A percentile compares a stretch with the other conserved stretches of the same genome.
Evolutionary conservation across 2,113 vertebrate genomes (phyloP).

Genomic region (Tinamus guttatus): DNA sequence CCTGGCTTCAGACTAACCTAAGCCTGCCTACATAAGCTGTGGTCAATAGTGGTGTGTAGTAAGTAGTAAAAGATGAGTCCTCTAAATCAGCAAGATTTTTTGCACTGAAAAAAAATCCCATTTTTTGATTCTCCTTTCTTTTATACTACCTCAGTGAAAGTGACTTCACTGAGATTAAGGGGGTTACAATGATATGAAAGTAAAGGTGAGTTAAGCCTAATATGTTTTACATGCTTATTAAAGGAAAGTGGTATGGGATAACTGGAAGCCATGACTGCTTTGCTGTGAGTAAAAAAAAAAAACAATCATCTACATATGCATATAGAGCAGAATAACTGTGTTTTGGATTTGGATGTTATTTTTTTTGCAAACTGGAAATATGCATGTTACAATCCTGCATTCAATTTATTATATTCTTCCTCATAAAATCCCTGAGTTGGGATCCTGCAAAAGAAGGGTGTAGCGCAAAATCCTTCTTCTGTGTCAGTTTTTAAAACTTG

Average conservation of each 20-base stretch:
- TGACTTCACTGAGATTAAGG: conserved; percentile 17
- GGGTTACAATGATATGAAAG: conserved; percentile 12
- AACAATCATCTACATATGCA: neutral
- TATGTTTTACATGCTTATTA: neutral
- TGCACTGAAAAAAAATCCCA: neutral
- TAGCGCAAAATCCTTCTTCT: neutral
- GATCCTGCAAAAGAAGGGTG: neutral
- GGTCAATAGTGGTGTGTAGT: neutral
- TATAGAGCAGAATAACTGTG: neutral
- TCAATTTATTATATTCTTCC: neutral
- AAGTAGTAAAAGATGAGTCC: neutral
- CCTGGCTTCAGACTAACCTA: neutral
- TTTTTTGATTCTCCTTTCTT: neutral
- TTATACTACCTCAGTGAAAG: neutral
- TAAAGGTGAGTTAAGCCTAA: conserved; percentile 43
- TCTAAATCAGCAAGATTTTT: neutral
- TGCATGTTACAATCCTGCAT: conserved; percentile 5
- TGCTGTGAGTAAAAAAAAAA: neutral
- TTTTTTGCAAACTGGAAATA: neutral
- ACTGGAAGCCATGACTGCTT: neutral
- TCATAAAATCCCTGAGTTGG: neutral
- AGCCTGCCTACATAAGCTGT: neutral
- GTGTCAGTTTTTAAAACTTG: neutral
- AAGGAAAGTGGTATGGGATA: neutral
- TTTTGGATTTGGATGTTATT: neutral